Evolutionary conservation across 1,140 invertebrate genomes (phyloP).

Genomic region (Megathymus violae): DNA sequence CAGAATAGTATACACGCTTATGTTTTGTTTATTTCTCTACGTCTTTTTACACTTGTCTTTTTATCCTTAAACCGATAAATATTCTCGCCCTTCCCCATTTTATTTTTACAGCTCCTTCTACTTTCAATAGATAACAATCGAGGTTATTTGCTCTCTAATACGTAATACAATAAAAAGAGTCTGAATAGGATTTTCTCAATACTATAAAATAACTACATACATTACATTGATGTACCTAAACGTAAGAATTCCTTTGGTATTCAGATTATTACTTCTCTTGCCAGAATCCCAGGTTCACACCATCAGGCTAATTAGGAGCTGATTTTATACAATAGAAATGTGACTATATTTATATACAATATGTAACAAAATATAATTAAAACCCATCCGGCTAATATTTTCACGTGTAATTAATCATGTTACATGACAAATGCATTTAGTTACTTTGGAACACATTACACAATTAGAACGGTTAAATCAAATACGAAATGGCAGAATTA

Average conservation of each 20-base stretch:
- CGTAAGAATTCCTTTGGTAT: neutral
- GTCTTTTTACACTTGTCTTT: conserved; percentile 3
- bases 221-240: neutral
- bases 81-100: neutral
- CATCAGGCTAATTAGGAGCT: no score
- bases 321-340: no score
- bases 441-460: no score
- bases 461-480: no score
- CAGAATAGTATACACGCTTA: neutral
- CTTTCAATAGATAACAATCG: conserved; percentile 5
- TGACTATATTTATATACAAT: no score
- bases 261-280: neutral
- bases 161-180: neutral
- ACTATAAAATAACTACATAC: neutral
- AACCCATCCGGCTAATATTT: no score
- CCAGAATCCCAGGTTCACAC: no score
- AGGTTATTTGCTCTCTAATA: neutral
- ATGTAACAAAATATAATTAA: no score
- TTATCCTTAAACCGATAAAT: neutral
- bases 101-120: neutral
- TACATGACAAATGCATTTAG: no score
- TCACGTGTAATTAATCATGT: no score
- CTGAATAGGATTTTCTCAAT: neutral
- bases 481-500: no score
- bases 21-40: no score